phyloP scores from a whole-genome alignment of 2,888 invertebrate species.

The Eueremaeus valkanovi region DNA sequence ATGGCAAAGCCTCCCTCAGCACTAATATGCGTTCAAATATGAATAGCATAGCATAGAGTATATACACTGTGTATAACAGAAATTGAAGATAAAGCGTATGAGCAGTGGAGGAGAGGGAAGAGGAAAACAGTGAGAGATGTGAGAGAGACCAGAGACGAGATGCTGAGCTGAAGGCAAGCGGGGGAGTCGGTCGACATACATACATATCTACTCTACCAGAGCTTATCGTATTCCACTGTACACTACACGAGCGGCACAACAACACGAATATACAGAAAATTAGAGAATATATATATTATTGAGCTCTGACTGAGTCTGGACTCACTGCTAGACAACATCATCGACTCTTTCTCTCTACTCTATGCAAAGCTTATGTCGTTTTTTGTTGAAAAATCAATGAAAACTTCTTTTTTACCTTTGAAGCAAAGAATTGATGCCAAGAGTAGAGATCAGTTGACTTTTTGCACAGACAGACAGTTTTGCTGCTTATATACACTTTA shows the following conservation, averaged over 20 bases:
- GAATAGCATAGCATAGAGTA: slow-evolving; percentile 1
- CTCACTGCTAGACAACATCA: not conserved
- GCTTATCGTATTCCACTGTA: not conserved
- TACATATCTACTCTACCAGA: not conserved
- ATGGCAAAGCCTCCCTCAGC: slow-evolving; percentile 14
- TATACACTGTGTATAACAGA: not conserved
- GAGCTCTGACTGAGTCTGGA: not conserved
- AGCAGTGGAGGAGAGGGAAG: not conserved
- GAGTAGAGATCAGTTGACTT: not conserved
- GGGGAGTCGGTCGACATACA: slow-evolving; percentile 5
- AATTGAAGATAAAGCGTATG: not conserved
- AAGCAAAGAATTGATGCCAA: not conserved
- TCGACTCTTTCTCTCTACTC: not conserved
- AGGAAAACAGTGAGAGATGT: slow-evolving; percentile 10
- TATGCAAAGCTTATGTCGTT: not conserved
- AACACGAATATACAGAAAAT: not conserved
- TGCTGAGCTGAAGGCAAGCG: not conserved
- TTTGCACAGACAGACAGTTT: not conserved
- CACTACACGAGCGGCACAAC: not conserved
- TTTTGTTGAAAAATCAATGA: not conserved
- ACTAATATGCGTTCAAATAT: not conserved
- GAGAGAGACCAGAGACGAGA: slow-evolving; percentile 5
- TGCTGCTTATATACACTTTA: not conserved
- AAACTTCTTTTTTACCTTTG: not conserved
- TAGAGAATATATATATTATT: not conserved